These are phyloP conservation scores for Platichthys stellatus DNA, from an alignment of 2,113 vertebrate species.

Conservation along the genomic window DNA sequence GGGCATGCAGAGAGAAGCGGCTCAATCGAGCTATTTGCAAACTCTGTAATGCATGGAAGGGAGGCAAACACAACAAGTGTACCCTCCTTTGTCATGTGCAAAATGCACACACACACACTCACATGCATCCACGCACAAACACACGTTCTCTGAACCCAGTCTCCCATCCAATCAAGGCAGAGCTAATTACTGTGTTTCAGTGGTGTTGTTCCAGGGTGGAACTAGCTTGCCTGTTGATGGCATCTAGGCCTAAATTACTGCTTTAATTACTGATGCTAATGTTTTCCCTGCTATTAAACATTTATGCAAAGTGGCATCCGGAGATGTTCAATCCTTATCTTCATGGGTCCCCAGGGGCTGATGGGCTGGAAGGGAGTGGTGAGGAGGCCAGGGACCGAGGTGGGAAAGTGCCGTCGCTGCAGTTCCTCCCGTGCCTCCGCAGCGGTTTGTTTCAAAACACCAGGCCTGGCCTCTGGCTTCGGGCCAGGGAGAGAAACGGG, in stretches of 20 bases:
- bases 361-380: slow-evolving; percentile 56
- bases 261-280: slow-evolving; percentile 83
- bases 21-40: slow-evolving; percentile 60
- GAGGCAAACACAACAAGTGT: slow-evolving; percentile 27
- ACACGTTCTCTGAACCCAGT: slow-evolving; percentile 36
- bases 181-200: slow-evolving; percentile 80
- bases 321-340: slow-evolving; percentile 80
- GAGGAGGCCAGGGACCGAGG: slow-evolving; percentile 49
- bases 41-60: slow-evolving; percentile 3
- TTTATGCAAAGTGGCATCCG: slow-evolving; percentile 81
- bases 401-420: slow-evolving; percentile 69
- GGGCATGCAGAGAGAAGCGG: slow-evolving; percentile 21
- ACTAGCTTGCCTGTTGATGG: slow-evolving; percentile 75
- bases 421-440: slow-evolving; percentile 45
- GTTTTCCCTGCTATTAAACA: slow-evolving; percentile 82
- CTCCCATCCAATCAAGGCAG: slow-evolving; percentile 74
- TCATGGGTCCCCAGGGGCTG: slow-evolving; percentile 61
- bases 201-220: slow-evolving; percentile 72
- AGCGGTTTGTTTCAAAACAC: slow-evolving; percentile 60
- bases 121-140: slow-evolving; percentile 23
- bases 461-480: slow-evolving; percentile 60
- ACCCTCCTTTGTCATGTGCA: slow-evolving; percentile 27
- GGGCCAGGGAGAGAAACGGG: slow-evolving; percentile 47
- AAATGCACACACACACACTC: slow-evolving; percentile 13
- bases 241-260: slow-evolving; percentile 79